phyloP scores from a whole-genome alignment of 92 coral and sea anemone species.

The Epizoanthus stellaris region DNA sequence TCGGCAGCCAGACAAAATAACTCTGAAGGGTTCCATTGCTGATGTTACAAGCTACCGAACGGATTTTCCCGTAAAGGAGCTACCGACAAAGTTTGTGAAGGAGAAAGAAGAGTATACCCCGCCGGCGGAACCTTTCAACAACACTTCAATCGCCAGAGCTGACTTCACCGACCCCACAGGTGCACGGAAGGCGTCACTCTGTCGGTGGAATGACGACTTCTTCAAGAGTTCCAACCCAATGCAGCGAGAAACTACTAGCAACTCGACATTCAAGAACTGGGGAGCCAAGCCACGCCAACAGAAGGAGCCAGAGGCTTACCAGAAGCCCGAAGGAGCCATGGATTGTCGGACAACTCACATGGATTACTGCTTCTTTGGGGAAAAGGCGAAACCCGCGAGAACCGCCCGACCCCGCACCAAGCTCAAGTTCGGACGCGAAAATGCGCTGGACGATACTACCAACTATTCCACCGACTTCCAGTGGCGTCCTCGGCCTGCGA shows the following conservation, averaged over 20 bases:
- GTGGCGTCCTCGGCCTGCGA: constrained; percentile 74
- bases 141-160: constrained; percentile 83
- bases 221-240: constrained; percentile 84
- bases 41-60: constrained; percentile 62
- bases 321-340: constrained; percentile 84
- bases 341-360: constrained; percentile 85
- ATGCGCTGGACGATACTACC: constrained; percentile 82
- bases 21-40: constrained; percentile 64
- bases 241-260: constrained; percentile 81
- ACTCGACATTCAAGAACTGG: constrained; percentile 75
- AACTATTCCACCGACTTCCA: constrained; percentile 83
- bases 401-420: constrained; percentile 95
- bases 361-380: constrained; percentile 90
- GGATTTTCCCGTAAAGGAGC: constrained; percentile 67
- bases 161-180: constrained; percentile 85
- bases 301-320: constrained; percentile 81
- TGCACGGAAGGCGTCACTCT: constrained; percentile 84
- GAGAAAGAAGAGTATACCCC: constrained; percentile 75
- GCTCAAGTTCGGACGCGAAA: constrained; percentile 92
- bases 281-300: constrained; percentile 70
- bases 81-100: constrained; percentile 73
- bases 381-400: constrained; percentile 86
- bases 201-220: constrained; percentile 81
- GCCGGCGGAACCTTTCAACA: constrained; percentile 84
- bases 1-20: constrained; percentile 92